Percentiles rank a stretch among this genome's conserved stretches.
These are phyloP conservation scores for Gymnothorax reevesii DNA, from an alignment of 2,797 vertebrate genomes.

Conservation along the genomic window DNA sequence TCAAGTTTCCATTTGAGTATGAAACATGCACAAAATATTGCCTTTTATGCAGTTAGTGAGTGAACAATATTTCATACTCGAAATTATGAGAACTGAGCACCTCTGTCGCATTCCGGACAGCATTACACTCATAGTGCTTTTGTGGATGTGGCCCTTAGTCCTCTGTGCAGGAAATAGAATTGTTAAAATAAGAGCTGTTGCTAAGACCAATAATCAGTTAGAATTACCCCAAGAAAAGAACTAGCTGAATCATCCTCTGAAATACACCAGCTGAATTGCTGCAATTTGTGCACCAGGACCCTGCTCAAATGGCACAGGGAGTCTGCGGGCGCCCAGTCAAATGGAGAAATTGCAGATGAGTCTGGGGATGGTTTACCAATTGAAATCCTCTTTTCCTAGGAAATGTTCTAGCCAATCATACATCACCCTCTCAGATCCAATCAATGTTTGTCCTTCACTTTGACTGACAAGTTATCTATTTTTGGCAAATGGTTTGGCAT, in stretches of 20 bases:
- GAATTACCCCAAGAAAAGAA: not conserved
- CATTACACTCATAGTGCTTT: not conserved
- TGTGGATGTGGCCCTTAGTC: not conserved
- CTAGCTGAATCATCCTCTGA: not conserved
- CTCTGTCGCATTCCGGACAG: not conserved
- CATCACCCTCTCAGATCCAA: too few relatives aligned
- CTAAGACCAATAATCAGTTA: not conserved
- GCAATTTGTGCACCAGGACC: not conserved
- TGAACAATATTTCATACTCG: not conserved
- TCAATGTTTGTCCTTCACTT: not conserved
- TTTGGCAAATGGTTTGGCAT: not conserved
- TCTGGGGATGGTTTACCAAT: not conserved
- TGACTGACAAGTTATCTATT: not conserved
- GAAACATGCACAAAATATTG: too few relatives aligned
- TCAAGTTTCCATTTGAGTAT: too few relatives aligned
- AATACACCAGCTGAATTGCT: not conserved
- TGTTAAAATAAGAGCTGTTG: not conserved
- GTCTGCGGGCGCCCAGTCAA: not conserved
- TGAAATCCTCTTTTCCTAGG: not conserved
- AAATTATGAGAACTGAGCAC: not conserved
- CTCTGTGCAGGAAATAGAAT: not conserved
- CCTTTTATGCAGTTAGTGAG: too few relatives aligned
- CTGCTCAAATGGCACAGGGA: not conserved
- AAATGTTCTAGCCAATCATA: not conserved
- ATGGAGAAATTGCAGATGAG: not conserved